Evolutionary conservation across 2,113 vertebrate species (phyloP).

Genomic region (Tenebrosternarchus preto): DNA sequence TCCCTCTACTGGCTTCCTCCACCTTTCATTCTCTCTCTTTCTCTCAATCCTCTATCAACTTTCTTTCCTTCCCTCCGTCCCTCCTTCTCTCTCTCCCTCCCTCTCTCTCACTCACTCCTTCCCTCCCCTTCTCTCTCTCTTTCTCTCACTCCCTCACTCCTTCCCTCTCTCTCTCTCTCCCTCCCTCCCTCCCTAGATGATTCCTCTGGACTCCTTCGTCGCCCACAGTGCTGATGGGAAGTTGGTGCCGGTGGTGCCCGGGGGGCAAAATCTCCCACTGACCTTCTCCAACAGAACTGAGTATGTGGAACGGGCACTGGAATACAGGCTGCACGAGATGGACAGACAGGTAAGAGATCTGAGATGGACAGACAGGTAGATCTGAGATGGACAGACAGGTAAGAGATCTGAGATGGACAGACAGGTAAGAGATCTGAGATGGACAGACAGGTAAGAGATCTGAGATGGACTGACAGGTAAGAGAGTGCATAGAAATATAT

Average conservation of each 20-base stretch:
- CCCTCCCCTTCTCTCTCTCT: not conserved
- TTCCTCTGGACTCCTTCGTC: conserved; percentile 78
- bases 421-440: not conserved
- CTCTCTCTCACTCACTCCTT: too few relatives aligned
- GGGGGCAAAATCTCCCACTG: conserved; percentile 75
- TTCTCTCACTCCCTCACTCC: too few relatives aligned
- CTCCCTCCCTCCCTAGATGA: conserved; percentile 70
- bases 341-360: conserved; percentile 73
- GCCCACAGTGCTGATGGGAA: conserved; percentile 77
- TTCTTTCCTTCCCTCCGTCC: too few relatives aligned
- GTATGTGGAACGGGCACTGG: conserved; percentile 77
- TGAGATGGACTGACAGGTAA: too few relatives aligned
- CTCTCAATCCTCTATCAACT: too few relatives aligned
- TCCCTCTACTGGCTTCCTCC: too few relatives aligned
- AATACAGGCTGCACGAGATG: conserved; percentile 80
- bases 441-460: too few relatives aligned
- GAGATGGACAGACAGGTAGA: not conserved
- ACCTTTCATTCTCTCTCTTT: too few relatives aligned
- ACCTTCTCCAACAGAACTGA: conserved; percentile 76
- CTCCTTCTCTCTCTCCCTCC: too few relatives aligned
- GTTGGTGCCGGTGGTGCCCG: conserved; percentile 76
- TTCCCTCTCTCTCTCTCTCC: not conserved
- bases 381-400: conserved; percentile 78
- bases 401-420: too few relatives aligned
- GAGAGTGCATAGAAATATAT: too few relatives aligned